Base-by-base conservation (phyloP, 2,797 vertebrate species). In the Heliangelus exortis region DNA sequence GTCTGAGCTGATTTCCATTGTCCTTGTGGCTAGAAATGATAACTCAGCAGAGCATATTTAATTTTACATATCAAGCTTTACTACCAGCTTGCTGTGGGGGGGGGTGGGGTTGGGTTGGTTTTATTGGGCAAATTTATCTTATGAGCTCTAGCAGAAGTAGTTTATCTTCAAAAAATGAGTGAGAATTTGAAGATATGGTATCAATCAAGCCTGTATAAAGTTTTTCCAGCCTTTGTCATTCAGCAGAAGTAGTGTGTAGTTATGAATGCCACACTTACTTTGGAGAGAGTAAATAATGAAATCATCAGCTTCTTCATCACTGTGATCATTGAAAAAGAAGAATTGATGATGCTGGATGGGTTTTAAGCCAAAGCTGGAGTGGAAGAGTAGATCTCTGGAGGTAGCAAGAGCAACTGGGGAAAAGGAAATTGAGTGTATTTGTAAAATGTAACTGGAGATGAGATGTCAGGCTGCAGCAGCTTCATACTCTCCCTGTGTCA, bases 241-340 rank as follows among this genome's bases (percentile, higher is more conserved):
- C 62, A 76, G 51, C n/a, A 39, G 59, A 41, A 63, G 20, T 8
- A 29, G 77, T 6, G 19, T 21, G 22, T 48, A 41, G 81, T 66
- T 66, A 7, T 0, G 12, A 75, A 33, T 47, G 65, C 28, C 31
- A 10, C 0, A 0, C 12, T 78, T 54, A 1, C 1, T 66, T 39
- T 89, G 66, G 66, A 28, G 65, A 71, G 58, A 50, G 50, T 51
- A 31, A 76, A 34, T 34, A 54, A 45, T 21, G 45, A 63, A 54
- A 23, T 47, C 6, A 4, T 45, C 6, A 62, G 29, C 78, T 87
- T 69, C 90, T 79, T 54, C 51, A 43, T 80, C 50, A 7, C 72
- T 45, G 71, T 0, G 0, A 5, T 71, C 1, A 0, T 2, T 69
- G 34, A 21, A 84, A 72, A 43, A 87, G 88, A 53, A n/a, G 85